A percentile compares a stretch with the other conserved stretches of the same genome.
Evolutionary conservation across 2,888 invertebrate genomes (phyloP).

Genomic region (Apantesis nais): DNA sequence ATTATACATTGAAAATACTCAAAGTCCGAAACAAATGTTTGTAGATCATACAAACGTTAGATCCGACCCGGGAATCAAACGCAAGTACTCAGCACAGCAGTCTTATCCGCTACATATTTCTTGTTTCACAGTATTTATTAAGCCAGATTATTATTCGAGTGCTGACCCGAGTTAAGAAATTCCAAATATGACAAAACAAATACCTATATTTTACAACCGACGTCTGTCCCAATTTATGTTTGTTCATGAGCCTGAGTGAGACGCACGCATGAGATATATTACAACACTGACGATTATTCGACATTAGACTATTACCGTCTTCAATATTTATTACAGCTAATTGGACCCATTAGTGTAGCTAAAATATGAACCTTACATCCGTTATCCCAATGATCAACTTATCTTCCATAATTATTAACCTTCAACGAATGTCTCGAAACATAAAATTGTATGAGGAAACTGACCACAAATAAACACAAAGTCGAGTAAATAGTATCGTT

Average conservation of each 20-base stretch:
- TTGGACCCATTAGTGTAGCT: background rate
- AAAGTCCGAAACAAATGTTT: too few relatives aligned
- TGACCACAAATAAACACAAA: background rate
- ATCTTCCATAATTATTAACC: background rate
- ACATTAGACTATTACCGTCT: background rate
- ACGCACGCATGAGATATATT: background rate
- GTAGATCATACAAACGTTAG: too few relatives aligned
- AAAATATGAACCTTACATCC: background rate
- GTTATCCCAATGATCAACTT: background rate
- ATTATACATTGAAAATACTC: too few relatives aligned
- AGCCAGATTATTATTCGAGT: too few relatives aligned
- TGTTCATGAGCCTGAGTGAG: background rate
- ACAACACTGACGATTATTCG: background rate
- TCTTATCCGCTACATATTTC: too few relatives aligned
- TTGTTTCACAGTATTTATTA: too few relatives aligned
- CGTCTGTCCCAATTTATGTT: background rate
- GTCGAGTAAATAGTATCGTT: constrained; percentile 30
- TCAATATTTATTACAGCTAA: background rate
- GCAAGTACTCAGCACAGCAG: too few relatives aligned
- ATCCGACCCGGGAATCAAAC: too few relatives aligned
- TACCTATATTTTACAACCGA: too few relatives aligned
- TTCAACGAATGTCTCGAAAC: background rate
- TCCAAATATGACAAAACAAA: background rate
- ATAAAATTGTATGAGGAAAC: background rate
- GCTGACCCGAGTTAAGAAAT: background rate